Evolutionary conservation across 2,797 vertebrate species (phyloP).

Genomic region (Gobio occitaniae): DNA sequence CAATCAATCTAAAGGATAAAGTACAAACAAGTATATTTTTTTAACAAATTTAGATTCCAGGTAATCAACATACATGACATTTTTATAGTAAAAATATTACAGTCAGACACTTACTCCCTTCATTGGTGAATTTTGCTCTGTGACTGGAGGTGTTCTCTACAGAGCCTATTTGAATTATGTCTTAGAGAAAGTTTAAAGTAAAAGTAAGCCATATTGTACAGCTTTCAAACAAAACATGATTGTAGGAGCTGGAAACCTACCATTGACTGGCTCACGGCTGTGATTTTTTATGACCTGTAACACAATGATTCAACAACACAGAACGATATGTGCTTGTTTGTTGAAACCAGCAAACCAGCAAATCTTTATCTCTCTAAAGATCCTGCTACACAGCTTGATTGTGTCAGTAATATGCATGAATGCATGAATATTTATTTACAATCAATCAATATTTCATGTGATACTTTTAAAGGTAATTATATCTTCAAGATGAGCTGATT

Average conservation of each 20-base stretch:
- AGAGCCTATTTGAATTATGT: neutral
- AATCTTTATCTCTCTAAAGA: neutral
- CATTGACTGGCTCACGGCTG: neutral
- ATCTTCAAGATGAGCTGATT: neutral
- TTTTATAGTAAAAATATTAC: no score
- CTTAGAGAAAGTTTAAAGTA: neutral
- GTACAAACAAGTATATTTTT: no score
- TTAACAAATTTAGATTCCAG: no score
- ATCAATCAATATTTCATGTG: neutral
- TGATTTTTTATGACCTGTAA: constrained; percentile 1
- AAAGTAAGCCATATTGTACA: neutral
- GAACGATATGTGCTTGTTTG: neutral
- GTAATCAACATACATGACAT: no score
- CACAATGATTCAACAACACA: neutral
- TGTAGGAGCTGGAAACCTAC: neutral
- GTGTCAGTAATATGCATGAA: neutral
- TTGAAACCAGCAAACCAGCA: neutral
- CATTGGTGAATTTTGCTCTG: neutral
- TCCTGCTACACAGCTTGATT: neutral
- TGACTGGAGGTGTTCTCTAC: neutral
- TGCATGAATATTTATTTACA: no score
- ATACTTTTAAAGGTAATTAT: neutral
- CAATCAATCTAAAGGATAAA: no score
- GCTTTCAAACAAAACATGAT: neutral
- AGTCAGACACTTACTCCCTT: no score